Evolutionary conservation across 2,888 invertebrate genomes (phyloP).

Genomic region (Lomographa bimaculata): DNA sequence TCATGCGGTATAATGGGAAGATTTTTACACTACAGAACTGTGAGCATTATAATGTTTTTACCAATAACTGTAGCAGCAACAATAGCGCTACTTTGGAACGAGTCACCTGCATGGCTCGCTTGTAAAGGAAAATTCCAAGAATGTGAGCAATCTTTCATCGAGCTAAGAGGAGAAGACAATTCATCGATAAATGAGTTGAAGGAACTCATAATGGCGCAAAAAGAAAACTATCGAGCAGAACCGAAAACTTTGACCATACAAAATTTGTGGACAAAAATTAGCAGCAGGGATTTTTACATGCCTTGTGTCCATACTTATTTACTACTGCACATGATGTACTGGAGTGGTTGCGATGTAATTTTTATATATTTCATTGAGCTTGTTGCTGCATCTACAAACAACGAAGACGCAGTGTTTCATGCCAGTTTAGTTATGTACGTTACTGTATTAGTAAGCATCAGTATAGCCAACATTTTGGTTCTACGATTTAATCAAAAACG

Average conservation of each 20-base stretch:
- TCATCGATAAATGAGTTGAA: not conserved
- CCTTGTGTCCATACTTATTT: not conserved
- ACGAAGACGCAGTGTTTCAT: not conserved
- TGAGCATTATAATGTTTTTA: not conserved
- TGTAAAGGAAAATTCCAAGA: constrained; percentile 7
- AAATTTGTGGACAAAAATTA: not conserved
- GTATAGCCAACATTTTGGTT: too few species aligned
- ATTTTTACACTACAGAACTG: not conserved
- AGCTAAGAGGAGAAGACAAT: not conserved
- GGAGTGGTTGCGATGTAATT: not conserved
- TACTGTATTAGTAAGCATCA: not conserved
- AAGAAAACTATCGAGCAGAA: not conserved
- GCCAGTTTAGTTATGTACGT: not conserved
- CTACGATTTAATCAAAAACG: not conserved
- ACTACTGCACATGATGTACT: not conserved
- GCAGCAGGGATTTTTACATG: not conserved
- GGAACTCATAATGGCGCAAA: constrained; percentile 1
- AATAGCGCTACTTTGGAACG: too few species aligned
- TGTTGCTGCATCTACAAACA: not conserved
- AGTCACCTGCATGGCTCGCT: too few species aligned
- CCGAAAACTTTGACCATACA: not conserved
- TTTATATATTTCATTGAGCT: not conserved
- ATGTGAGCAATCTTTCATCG: not conserved
- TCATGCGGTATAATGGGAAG: too few species aligned
- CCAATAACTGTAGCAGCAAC: not conserved